These are phyloP conservation scores for Trichechus manatus DNA, from an alignment of 2,113 vertebrate genomes.

Conservation along the genomic window DNA sequence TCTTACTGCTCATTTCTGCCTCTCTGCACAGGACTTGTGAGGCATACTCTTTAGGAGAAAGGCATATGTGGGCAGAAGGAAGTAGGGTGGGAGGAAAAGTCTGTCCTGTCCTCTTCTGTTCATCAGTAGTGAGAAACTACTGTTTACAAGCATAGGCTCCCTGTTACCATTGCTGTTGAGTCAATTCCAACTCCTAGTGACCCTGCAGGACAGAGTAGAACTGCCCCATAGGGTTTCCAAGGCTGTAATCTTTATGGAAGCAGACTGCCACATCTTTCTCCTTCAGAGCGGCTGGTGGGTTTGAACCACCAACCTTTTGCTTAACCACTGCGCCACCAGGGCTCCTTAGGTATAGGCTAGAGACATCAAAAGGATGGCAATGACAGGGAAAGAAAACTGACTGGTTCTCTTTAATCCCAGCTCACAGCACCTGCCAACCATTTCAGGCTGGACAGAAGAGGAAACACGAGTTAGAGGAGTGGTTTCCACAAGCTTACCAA, in stretches of 20 bases:
- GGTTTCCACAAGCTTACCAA: not conserved
- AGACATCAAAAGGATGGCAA: not conserved
- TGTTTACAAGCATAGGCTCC: not conserved
- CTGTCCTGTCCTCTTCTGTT: not conserved
- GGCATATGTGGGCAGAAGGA: not conserved
- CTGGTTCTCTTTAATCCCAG: not conserved
- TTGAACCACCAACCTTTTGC: not conserved
- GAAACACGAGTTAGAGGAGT: not conserved
- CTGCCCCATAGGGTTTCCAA: not conserved
- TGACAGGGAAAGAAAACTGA: not conserved
- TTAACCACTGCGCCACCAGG: too few relatives aligned
- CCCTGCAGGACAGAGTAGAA: not conserved
- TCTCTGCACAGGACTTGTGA: not conserved
- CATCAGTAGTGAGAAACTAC: not conserved
- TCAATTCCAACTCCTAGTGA: not conserved
- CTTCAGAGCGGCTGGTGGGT: not conserved
- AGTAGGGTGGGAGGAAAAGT: not conserved
- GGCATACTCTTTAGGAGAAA: not conserved
- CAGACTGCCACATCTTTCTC: not conserved
- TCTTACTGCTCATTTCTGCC: rapidly evolving
- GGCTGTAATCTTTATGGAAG: too few relatives aligned
- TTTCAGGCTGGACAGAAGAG: not conserved
- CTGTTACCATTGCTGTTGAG: not conserved
- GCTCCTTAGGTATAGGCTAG: not conserved
- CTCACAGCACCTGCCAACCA: not conserved